Conservation (phyloP, 2,113 vertebrate species). For the Hippolais icterina region DNA sequence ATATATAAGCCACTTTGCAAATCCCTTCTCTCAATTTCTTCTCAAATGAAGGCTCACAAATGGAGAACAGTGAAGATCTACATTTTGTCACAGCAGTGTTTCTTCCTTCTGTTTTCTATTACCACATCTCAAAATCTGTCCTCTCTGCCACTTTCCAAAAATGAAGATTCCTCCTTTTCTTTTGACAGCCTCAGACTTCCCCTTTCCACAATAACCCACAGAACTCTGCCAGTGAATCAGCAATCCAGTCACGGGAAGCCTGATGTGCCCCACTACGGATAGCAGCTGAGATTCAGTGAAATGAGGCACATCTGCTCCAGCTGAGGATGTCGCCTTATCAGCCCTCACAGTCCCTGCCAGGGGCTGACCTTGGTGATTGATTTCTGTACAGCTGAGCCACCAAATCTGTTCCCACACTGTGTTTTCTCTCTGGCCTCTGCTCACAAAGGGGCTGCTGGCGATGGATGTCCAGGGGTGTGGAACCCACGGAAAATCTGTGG, state of each 20-base stretch:
- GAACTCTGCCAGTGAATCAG: background rate
- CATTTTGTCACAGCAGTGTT: background rate
- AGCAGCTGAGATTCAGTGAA: background rate
- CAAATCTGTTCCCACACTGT: background rate
- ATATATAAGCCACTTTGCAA: background rate
- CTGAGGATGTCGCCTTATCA: background rate
- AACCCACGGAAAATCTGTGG: accelerated
- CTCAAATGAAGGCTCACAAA: background rate
- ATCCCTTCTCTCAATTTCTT: background rate
- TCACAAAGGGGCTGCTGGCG: background rate
- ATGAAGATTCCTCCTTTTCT: background rate
- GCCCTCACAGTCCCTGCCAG: background rate
- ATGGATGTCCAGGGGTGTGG: background rate
- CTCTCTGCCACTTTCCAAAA: background rate
- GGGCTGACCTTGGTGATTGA: background rate
- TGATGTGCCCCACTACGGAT: background rate
- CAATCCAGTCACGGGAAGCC: background rate
- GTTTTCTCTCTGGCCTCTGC: background rate
- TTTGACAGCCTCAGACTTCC: background rate
- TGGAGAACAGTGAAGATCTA: background rate
- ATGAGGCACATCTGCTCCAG: background rate
- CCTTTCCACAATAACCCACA: background rate
- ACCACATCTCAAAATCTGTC: background rate
- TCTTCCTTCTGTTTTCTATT: background rate
- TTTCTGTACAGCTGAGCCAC: background rate